Evolutionary conservation across 2,797 vertebrate species (phyloP).

Genomic region (Aldrovandia affinis): DNA sequence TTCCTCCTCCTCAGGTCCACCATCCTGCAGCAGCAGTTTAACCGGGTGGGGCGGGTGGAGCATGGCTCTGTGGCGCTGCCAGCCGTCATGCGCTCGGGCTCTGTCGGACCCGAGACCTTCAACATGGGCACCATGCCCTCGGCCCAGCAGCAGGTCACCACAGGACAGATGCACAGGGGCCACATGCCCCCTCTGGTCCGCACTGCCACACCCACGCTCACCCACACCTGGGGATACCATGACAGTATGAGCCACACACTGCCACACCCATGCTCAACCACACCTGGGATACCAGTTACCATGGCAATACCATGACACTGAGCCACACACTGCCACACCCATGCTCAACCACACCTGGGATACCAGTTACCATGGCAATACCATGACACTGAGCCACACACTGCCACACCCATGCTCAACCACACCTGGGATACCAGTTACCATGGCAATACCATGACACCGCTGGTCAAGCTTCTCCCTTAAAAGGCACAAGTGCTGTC

Average conservation of each 20-base stretch:
- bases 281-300: too few relatives aligned
- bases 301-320: too few relatives aligned
- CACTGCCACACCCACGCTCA: background rate
- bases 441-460: background rate
- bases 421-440: background rate
- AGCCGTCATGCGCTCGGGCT: conserved; percentile 93
- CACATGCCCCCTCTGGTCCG: conserved; percentile 98
- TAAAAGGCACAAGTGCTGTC: background rate
- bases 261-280: too few relatives aligned
- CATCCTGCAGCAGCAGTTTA: conserved; percentile 97
- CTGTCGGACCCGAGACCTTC: conserved; percentile 88
- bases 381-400: too few relatives aligned
- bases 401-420: too few relatives aligned
- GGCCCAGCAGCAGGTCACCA: conserved; percentile 92
- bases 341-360: too few relatives aligned
- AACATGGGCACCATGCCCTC: conserved; percentile 94
- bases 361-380: too few relatives aligned
- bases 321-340: too few relatives aligned
- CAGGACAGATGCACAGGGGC: conserved; percentile 95
- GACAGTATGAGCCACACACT: too few relatives aligned
- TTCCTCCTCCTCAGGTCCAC: conserved; percentile 83
- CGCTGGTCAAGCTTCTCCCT: background rate
- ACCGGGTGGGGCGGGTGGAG: conserved; percentile 89
- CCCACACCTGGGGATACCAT: background rate
- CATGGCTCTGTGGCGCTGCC: conserved; percentile 92